Evolutionary conservation across 2,797 vertebrate species (phyloP).

Genomic region (Cygnus olor): DNA sequence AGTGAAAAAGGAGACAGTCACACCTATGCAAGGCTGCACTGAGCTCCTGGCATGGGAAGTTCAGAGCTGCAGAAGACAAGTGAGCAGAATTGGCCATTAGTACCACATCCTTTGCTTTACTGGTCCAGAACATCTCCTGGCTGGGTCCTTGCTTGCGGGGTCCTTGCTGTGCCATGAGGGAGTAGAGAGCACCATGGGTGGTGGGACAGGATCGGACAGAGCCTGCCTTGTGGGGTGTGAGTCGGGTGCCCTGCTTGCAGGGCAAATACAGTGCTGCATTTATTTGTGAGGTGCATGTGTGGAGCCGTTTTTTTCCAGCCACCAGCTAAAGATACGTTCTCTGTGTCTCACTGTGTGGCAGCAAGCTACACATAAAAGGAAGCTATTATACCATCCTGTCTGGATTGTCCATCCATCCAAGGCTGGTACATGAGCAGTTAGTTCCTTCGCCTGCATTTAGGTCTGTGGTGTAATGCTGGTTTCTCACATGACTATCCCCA

Average conservation of each 20-base stretch:
- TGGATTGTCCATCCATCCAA: background rate
- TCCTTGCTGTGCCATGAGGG: background rate
- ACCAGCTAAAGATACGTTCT: background rate
- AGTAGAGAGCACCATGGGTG: background rate
- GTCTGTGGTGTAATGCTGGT: background rate
- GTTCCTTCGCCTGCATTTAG: background rate
- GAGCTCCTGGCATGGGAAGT: background rate
- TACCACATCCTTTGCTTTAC: background rate
- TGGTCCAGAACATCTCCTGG: background rate
- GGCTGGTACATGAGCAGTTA: background rate
- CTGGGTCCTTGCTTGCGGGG: accelerated
- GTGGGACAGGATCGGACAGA: background rate
- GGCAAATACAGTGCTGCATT: background rate
- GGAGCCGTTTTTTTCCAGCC: background rate
- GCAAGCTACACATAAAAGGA: background rate
- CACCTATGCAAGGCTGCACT: background rate
- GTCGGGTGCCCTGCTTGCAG: background rate
- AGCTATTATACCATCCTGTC: background rate
- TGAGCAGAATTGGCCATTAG: background rate
- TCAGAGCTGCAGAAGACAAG: background rate
- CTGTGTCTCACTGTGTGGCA: background rate
- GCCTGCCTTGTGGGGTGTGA: background rate
- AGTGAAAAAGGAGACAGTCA: background rate
- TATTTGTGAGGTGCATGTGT: background rate
- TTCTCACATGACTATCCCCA: background rate